Conservation (phyloP, 2,113 vertebrate genomes). For the Menidia beryllina region DNA sequence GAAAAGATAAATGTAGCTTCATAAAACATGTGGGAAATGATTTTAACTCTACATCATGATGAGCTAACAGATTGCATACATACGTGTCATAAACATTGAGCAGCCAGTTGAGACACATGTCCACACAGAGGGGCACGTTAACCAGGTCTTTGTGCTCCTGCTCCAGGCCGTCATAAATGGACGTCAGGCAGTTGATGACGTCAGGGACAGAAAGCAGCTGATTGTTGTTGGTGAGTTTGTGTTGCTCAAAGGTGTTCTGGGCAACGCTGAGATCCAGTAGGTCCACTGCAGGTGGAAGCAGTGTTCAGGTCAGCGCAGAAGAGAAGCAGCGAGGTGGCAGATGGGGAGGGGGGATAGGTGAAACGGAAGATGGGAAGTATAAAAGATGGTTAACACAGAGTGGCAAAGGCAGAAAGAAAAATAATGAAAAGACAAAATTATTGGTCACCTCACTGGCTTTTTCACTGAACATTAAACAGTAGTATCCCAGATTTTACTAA, state of each 20-base stretch:
- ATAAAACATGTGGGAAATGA: background rate
- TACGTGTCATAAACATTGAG: slow-evolving; percentile 98
- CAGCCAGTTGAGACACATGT: slow-evolving; percentile 99
- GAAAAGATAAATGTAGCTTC: background rate
- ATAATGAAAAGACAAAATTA: slow-evolving; percentile 11
- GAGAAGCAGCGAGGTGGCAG: background rate
- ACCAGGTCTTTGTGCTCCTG: slow-evolving; percentile 95
- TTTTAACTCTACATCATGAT: background rate
- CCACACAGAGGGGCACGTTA: slow-evolving; percentile 94
- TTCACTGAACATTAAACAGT: slow-evolving; percentile 18
- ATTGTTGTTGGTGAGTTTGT: slow-evolving; percentile 91
- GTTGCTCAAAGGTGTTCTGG: slow-evolving; percentile 91
- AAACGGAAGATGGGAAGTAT: background rate
- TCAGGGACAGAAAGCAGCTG: slow-evolving; percentile 92
- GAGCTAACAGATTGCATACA: slow-evolving; percentile 56
- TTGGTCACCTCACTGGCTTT: slow-evolving; percentile 32
- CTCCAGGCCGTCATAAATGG: slow-evolving; percentile 92
- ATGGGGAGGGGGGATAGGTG: background rate
- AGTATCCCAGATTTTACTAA: slow-evolving; percentile 13
- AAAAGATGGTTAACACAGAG: background rate
- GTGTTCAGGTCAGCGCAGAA: background rate
- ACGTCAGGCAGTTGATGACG: slow-evolving; percentile 93
- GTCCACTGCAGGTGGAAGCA: slow-evolving; percentile 85
- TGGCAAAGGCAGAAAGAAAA: slow-evolving; percentile 1
- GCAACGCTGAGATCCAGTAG: slow-evolving; percentile 91